Conservation (phyloP, 2,888 invertebrate genomes). For the Ophioninae sp. region DNA sequence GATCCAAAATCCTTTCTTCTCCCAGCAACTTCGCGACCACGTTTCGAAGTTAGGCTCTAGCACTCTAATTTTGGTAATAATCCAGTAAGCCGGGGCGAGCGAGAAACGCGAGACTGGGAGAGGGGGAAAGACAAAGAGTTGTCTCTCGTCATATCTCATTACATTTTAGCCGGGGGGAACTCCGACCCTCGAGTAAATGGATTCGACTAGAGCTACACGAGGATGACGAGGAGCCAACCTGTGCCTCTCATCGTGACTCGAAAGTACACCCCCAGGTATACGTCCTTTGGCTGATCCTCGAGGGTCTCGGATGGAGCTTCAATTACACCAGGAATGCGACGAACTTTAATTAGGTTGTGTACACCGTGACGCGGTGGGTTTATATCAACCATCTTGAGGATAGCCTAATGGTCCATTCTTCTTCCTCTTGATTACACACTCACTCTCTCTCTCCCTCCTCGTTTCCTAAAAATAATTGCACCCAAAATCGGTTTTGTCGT, state of each 20-base stretch:
- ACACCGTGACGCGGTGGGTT: conserved; percentile 57
- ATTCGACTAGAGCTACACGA: conserved; percentile 31
- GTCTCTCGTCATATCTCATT: conserved; percentile 41
- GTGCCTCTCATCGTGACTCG: conserved; percentile 24
- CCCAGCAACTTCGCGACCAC: background rate
- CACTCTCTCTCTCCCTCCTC: background rate
- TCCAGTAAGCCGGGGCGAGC: conserved; percentile 8
- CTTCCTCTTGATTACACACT: background rate
- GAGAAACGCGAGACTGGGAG: conserved; percentile 6
- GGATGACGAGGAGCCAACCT: conserved; percentile 39
- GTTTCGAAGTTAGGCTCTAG: conserved; percentile 33
- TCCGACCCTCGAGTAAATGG: conserved; percentile 15
- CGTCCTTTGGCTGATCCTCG: conserved; percentile 30
- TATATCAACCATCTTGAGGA: conserved; percentile 47
- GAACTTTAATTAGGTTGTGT: conserved; percentile 73
- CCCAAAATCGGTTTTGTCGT: conserved; percentile 35
- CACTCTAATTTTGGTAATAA: conserved; percentile 59
- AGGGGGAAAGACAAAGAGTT: conserved; percentile 42
- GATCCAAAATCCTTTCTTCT: conserved; percentile 2
- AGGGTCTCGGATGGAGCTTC: conserved; percentile 69
- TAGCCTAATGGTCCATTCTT: background rate
- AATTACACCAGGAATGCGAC: conserved; percentile 73
- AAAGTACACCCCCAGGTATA: background rate
- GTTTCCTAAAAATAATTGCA: conserved; percentile 17
- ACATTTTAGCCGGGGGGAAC: conserved; percentile 33